Evolutionary conservation across 2,113 vertebrate species (phyloP).

Genomic region (Phylloscopus trochilus): DNA sequence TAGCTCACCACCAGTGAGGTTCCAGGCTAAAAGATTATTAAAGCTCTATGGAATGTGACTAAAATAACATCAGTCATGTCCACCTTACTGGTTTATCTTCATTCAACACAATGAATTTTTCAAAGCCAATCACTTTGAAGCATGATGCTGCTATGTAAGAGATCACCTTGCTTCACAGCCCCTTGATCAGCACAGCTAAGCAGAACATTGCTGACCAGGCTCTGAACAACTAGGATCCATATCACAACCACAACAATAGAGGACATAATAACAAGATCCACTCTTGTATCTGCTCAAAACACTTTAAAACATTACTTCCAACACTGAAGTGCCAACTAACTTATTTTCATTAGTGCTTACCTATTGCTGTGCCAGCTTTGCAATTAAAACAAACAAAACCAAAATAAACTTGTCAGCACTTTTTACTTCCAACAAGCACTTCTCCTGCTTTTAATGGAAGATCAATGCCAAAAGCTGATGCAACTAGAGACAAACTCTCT

Average conservation of each 20-base stretch:
- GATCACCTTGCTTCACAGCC: background rate
- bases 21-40: background rate
- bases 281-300: background rate
- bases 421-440: conserved; percentile 1
- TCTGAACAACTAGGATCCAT: background rate
- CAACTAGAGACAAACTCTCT: background rate
- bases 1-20: background rate
- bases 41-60: background rate
- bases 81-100: background rate
- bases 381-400: background rate
- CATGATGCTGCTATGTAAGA: background rate
- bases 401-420: background rate
- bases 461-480: conserved; percentile 12
- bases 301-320: background rate
- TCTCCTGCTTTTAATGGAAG: background rate
- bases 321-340: background rate
- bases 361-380: conserved; percentile 14
- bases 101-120: background rate
- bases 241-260: background rate
- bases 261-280: background rate
- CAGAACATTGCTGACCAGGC: background rate
- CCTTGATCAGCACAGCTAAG: background rate
- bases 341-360: background rate
- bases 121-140: background rate
- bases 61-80: background rate